Evolutionary conservation across 2,888 invertebrate species (phyloP), one percentile per base, ranked within the genome.

Genomic region (Pheosia tremula): DNA sequence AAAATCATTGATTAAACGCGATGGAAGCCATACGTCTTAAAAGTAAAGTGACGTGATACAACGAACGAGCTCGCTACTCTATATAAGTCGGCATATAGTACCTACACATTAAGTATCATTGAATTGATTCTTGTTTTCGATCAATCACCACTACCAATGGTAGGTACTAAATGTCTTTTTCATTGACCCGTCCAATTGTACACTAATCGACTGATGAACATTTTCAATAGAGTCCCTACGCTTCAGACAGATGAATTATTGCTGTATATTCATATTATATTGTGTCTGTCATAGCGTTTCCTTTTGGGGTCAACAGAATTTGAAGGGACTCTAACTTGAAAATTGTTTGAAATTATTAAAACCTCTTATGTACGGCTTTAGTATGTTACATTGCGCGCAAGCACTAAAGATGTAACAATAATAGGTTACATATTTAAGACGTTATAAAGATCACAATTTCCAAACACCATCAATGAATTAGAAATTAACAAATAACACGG

Each of bases 171-270:
- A 84, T 84, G 80, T 74, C 70, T 78, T 83, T 84, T 87, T 85
- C 86, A 87, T 89, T 90, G 84, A 86, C 83, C 83, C 79, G 70
- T 67, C 81, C 86, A 87, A 87, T 87, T 85, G 85, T 74, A 69
- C 68, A 73, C 60, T 71, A 79, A 82, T 85, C 67, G 75, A 69
- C 63, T 56, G 60, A 74, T 67, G 75, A 75, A 71, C 74, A 74
- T 65, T 63, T 66, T 63, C 69, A 67, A 61, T 65, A 52, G 57
- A 11, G 52, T 38, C 38, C 54, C 38, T 57, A 56, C 37, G 64
- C 60, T 55, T 50, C 53, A 59, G 41, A 59, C 58, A 56, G 64
- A 63, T 61, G 50, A 63, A 66, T 64, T 63, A 7, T 9, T 47
- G 8, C 52, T 53, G 38, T 57, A n/a, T 56, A 38, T 60, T 59